Evolutionary conservation across 2,888 invertebrate genomes (phyloP), one percentile per base, ranked within the genome.

Genomic region (Hypercompe scribonia): DNA sequence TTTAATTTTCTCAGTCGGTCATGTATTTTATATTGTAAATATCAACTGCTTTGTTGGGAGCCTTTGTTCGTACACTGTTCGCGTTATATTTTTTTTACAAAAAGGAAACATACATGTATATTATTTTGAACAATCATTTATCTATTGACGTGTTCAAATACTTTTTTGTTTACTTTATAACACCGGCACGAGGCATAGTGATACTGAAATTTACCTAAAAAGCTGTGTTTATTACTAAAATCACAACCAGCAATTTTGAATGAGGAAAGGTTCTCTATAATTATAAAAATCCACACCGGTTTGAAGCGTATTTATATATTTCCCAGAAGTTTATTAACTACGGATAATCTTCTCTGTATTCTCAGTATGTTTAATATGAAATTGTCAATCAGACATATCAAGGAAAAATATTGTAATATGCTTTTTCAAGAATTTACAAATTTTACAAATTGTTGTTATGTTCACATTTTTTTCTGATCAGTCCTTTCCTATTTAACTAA

Each of bases 161-260:
- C 70, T 65, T 79, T 73, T 78, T 71, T 74, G 36, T 68, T 72
- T 54, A 5, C 42, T 61, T 74, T 58, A 71, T 67, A 71, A 70
- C 65, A 70, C 76, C 10, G 24, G 39, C 68, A 34, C 36, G 54
- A 18, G 36, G 34, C n/a, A 58, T 58, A 68, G 75, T 78, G 79
- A 82, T 67, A 70, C 24, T 78, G 73, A 79, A 79, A 31, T 77
- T 75, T 78, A 70, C 54, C 33, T 61, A 74, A 75, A 64, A 73
- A 46, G 34, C 69, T 46, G 36, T 66, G 76, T 70, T 72, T 83
- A 83, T 83, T 77, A 73, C 76, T 83, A 85, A 68, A 68, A 67
- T n/a, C 67, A 65, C 71, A 76, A 64, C 65, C 64, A 65, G 58
- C 67, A 50, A 75, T 58, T 28, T 63, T 64, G 69, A 64, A 39